Conservation (phyloP, 2,113 vertebrate genomes). For the Rhizomys pruinosus region DNA sequence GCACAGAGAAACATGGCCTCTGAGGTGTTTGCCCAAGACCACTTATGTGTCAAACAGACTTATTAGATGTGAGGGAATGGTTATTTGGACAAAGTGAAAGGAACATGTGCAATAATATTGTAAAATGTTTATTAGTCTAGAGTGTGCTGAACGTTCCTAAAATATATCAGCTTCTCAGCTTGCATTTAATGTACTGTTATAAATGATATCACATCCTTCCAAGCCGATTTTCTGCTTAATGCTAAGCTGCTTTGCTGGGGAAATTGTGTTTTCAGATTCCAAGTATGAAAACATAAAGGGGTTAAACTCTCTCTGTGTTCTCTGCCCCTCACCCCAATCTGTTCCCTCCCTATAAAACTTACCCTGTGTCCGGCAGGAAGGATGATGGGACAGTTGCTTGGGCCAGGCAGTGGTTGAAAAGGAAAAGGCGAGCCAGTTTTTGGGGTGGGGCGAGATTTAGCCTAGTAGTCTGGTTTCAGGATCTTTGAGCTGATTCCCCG, state of each 20-base stretch:
- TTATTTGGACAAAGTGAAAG: constrained; percentile 92
- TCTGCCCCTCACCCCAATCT: constrained; percentile 14
- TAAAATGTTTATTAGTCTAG: constrained; percentile 94
- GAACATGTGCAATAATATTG: constrained; percentile 93
- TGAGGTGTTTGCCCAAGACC: constrained; percentile 90
- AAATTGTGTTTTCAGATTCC: constrained; percentile 86
- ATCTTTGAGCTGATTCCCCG: not conserved
- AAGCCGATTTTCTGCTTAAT: constrained; percentile 89
- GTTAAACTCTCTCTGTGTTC: constrained; percentile 64
- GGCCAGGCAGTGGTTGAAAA: constrained; percentile 27
- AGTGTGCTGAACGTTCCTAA: constrained; percentile 93
- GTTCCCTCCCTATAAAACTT: constrained; percentile 79
- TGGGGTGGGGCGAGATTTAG: not conserved
- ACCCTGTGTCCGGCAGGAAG: constrained; percentile 8
- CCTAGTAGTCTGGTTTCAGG: not conserved
- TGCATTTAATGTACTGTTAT: constrained; percentile 93
- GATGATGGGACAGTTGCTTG: constrained; percentile 55
- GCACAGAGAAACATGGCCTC: constrained; percentile 88
- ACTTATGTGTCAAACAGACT: constrained; percentile 92
- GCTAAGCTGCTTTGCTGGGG: constrained; percentile 86
- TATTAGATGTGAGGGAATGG: constrained; percentile 93
- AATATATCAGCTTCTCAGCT: constrained; percentile 92
- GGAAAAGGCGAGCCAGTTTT: not conserved
- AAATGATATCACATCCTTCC: constrained; percentile 93
- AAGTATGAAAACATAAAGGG: constrained; percentile 83